Base-by-base conservation (phyloP, 2,113 vertebrate genomes). In the Serinus canaria region DNA sequence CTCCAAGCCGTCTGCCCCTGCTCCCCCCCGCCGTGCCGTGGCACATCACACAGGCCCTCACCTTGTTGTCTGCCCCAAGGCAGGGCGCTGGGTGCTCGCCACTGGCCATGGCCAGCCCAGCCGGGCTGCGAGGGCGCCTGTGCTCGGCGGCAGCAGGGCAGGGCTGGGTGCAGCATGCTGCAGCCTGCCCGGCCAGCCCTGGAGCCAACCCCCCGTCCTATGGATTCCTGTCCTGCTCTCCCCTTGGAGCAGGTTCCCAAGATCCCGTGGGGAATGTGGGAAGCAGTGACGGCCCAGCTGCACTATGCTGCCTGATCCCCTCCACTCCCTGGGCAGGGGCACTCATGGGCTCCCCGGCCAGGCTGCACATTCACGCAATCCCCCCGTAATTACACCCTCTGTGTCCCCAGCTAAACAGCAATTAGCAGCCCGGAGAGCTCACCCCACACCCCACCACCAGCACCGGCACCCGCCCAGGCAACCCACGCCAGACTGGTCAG, bases 361-460 rank as follows among this genome's bases (percentile, higher is more conserved):
- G 19, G 62, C 47, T 80, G 76, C 15, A 59, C 55, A 79, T 83
- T 91, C 91, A 1, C 0, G 41, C 73, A 95, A 89, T 69, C 18
- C 67, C 95, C 85, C 87, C 68, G 1, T 95, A 95, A 96, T 92
- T 95, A 95, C 86, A 92, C 78, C 85, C 69, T 95, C 55, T 15
- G 60, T n/a, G 9, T 74, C 95, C 89, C 75, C 87, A 70, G 86
- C 95, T 90, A 95, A 95, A 88, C 89, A 94, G 62, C 94, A 94
- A 95, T 96, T 95, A 96, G 46, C 64, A 89, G 52, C 74, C 70
- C 10, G 5, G 69, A 60, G 78, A 93, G 93, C 0, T 33, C 27
- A 6, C 86, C 91, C 86, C 94, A 92, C 91, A 82, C 92, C 94
- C 83, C 95, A 80, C 49, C 20, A 24, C 47, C 21, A 27, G 84